A percentile compares a stretch with the other conserved stretches of the same genome.
phyloP scores from a whole-genome alignment of 2,797 vertebrate species.

The Huso huso region DNA sequence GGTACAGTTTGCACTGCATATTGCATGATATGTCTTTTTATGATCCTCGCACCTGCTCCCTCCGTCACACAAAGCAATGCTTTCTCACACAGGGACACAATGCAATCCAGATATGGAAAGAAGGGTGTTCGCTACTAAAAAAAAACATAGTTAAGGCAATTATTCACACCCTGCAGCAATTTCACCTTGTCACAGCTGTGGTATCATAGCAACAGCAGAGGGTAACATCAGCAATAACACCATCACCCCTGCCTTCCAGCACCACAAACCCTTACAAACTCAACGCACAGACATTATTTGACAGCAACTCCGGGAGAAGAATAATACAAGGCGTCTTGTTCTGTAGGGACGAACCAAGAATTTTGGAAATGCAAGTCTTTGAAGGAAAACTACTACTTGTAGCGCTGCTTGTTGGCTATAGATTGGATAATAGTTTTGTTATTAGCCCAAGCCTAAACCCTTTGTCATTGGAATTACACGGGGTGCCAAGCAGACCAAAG shows the following conservation, averaged over 20 bases:
- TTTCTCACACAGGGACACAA: background rate
- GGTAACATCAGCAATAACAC: slow-evolving; percentile 18
- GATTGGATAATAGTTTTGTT: background rate
- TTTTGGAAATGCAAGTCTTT: slow-evolving; percentile 10
- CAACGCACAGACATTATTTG: slow-evolving; percentile 17
- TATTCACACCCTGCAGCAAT: slow-evolving; percentile 55
- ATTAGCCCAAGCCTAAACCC: slow-evolving; percentile 5
- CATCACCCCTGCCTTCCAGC: slow-evolving; percentile 25
- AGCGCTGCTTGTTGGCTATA: slow-evolving; percentile 18
- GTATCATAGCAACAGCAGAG: slow-evolving; percentile 57
- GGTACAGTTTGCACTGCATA: slow-evolving; percentile 12
- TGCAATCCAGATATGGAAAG: background rate
- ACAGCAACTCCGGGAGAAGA: slow-evolving; percentile 19
- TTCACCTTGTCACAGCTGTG: slow-evolving; percentile 55
- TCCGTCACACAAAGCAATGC: background rate
- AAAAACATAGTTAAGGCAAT: slow-evolving; percentile 27
- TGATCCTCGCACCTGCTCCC: background rate
- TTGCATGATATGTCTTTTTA: slow-evolving; percentile 11
- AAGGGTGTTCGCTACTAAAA: slow-evolving; percentile 14
- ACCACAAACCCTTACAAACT: slow-evolving; percentile 23
- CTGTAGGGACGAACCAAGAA: slow-evolving; percentile 13
- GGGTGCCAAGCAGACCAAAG: slow-evolving; percentile 9
- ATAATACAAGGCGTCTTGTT: too few species aligned
- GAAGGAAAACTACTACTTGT: slow-evolving; percentile 6
- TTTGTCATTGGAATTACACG: slow-evolving; percentile 19